Base-by-base conservation (phyloP, 2,797 vertebrate genomes). In the Melanotaenia trifasciata region DNA sequence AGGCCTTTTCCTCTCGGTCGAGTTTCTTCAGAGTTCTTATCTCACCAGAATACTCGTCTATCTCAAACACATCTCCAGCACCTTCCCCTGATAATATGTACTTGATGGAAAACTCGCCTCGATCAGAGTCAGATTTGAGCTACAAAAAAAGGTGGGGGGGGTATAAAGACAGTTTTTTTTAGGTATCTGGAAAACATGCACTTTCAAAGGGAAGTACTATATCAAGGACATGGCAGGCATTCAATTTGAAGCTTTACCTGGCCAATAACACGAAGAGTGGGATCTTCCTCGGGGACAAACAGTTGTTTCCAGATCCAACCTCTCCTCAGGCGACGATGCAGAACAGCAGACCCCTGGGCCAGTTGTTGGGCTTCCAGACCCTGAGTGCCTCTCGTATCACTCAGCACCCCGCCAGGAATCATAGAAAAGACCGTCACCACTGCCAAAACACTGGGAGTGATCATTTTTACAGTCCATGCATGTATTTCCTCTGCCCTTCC, bases 221-320 rank as follows among this genome's bases (percentile, higher is more conserved):
- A 74, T 67, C 77, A 88, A 90, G 90, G 90, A 89, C 88, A 56
- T 87, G 87, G 90, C 85, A 67, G 85, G 61, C 80, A 38, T 90
- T 90, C 76, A 87, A 83, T 78, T 16, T 75, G 70, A 70, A 77
- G 53, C 36, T 16, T 56, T 97, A 99, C 98, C 97, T 96, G 96
- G 83, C 96, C 96, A 85, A 98, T 90, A 76, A 93, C 91, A 11
- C 93, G 87, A 56, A 90, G 92, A 67, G 79, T 79, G 2, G 75
- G 85, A 90, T 96, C 94, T 82, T 98, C 97, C 87, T 99, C 97
- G 0, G 91, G 95, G 62, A 93, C 96, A 91, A 95, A 95, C 83
- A 97, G 81, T 67, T 96, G 95, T 45, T 95, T 96, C 96, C 96
- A 96, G 74, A 96, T 88, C 96, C 97, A 97, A 72, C 87, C 89